Conservation (phyloP, 2,797 vertebrate species). For the Lagorchestes hirsutus region DNA sequence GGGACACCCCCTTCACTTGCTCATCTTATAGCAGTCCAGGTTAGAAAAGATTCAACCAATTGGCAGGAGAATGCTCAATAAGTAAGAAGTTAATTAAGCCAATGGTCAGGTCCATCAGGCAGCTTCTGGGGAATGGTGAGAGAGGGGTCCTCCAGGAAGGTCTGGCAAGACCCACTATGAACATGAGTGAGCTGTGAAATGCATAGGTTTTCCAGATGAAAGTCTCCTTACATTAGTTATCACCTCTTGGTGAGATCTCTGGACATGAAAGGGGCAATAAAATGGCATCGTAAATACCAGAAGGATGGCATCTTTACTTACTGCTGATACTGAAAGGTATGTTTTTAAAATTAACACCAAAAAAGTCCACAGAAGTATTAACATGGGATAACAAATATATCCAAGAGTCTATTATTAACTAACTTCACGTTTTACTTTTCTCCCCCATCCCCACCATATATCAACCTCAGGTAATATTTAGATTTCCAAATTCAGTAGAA, state of each 20-base stretch:
- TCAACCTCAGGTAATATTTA: background rate
- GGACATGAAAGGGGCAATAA: background rate
- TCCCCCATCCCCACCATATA: background rate
- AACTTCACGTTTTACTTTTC: background rate
- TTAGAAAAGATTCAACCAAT: background rate
- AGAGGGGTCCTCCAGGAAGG: background rate
- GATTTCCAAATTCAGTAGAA: background rate
- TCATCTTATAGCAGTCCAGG: background rate
- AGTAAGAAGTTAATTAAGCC: background rate
- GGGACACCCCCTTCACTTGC: background rate
- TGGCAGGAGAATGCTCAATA: background rate
- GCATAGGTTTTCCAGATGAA: background rate
- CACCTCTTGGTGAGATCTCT: background rate
- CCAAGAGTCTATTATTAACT: background rate
- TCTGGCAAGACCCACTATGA: background rate
- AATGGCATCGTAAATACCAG: background rate
- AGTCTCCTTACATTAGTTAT: background rate
- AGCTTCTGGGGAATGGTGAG: background rate
- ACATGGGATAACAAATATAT: background rate
- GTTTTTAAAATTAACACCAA: background rate
- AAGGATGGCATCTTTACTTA: background rate
- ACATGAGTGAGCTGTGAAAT: background rate
- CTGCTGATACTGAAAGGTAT: background rate
- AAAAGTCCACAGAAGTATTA: background rate
- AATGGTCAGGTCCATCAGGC: background rate